Evolutionary conservation across 2,888 invertebrate genomes (phyloP).

Genomic region (Leistus spinibarbis): DNA sequence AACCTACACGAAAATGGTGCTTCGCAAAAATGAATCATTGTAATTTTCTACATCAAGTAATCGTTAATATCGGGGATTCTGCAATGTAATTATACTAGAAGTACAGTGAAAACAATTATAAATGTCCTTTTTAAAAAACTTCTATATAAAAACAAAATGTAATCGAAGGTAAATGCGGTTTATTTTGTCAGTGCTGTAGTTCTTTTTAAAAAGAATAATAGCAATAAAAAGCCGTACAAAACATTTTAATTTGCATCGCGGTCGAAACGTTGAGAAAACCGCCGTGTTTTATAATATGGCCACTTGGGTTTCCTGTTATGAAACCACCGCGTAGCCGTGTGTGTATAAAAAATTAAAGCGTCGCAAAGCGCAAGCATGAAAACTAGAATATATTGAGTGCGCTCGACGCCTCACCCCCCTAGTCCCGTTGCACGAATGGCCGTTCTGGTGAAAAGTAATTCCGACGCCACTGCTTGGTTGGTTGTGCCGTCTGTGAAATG

Average conservation of each 20-base stretch:
- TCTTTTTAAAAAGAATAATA: not conserved
- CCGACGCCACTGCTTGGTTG: not conserved
- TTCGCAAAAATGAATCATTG: no score
- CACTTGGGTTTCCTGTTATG: constrained; percentile 3
- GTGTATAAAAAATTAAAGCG: constrained; percentile 20
- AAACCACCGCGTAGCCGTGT: constrained; percentile 3
- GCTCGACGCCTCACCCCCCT: not conserved
- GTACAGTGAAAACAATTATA: no score
- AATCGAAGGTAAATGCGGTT: no score
- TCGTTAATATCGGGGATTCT: no score
- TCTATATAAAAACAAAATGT: no score
- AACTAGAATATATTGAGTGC: constrained; percentile 22
- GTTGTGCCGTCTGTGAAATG: not conserved
- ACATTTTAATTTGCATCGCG: not conserved
- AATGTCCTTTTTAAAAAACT: no score
- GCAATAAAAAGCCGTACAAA: not conserved
- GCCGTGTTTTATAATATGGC: not conserved
- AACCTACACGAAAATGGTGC: no score
- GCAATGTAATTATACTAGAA: no score
- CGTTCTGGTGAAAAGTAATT: constrained; percentile 1
- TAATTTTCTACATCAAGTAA: no score
- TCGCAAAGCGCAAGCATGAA: not conserved
- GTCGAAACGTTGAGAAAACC: not conserved
- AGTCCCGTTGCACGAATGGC: not conserved
- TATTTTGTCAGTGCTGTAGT: no score